Evolutionary conservation across 2,888 invertebrate genomes (phyloP).

Genomic region (Pyralis farinalis): DNA sequence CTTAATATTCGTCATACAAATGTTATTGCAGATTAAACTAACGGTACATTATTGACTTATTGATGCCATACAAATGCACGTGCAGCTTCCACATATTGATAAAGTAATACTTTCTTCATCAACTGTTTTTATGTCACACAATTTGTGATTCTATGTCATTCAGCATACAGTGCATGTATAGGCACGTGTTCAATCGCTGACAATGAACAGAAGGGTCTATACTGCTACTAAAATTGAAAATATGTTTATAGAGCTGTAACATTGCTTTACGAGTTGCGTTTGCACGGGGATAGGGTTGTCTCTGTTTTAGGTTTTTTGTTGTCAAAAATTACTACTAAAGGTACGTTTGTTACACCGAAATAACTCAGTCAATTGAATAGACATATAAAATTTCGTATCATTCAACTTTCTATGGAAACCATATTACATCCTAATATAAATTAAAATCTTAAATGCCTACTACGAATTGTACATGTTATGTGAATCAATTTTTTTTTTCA

Average conservation of each 20-base stretch:
- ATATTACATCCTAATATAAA: no score
- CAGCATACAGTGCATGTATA: neutral
- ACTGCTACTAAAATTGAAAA: conserved; percentile 40
- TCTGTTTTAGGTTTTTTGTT: no score
- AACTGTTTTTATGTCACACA: neutral
- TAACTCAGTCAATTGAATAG: no score
- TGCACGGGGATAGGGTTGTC: conserved; percentile 19
- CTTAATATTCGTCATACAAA: neutral
- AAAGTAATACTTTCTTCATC: neutral
- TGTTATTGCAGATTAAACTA: conserved; percentile 1
- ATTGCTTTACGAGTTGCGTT: conserved; percentile 53
- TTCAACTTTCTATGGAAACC: no score
- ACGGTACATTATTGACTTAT: conserved; percentile 8
- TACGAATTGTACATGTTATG: no score
- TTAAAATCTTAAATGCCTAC: no score
- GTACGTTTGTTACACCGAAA: no score
- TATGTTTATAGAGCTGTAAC: conserved; percentile 65
- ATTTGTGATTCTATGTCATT: conserved; percentile 1
- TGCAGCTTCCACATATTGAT: conserved; percentile 2
- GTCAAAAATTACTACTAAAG: no score
- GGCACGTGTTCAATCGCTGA: neutral
- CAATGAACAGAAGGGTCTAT: conserved; percentile 9
- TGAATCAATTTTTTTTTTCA: no score
- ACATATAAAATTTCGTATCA: no score
- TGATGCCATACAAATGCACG: conserved; percentile 4